Evolutionary conservation across 1,140 invertebrate genomes (phyloP).

Genomic region (Lepidurus apus): DNA sequence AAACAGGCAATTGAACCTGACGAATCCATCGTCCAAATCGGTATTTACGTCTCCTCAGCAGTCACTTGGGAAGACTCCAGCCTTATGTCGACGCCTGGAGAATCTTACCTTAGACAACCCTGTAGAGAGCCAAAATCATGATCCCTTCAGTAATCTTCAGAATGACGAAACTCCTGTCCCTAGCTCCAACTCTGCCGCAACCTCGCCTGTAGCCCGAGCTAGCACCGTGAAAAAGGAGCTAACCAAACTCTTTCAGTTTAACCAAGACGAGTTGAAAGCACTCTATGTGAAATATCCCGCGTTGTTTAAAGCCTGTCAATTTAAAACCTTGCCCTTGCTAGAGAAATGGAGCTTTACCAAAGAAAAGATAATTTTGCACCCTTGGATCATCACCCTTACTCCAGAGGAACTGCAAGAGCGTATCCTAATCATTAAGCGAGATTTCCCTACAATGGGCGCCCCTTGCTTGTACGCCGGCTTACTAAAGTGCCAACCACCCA

Average conservation of each 20-base stretch:
- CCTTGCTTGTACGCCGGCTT: background rate
- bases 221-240: background rate
- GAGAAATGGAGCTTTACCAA: background rate
- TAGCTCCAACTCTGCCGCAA: background rate
- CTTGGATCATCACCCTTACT: constrained; percentile 1
- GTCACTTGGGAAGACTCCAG: background rate
- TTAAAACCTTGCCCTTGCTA: background rate
- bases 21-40: background rate
- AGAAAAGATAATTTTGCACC: background rate
- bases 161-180: background rate
- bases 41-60: background rate
- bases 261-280: background rate
- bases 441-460: background rate
- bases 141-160: background rate
- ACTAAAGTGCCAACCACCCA: background rate
- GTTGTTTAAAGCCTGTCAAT: background rate
- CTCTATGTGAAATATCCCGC: background rate
- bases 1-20: background rate
- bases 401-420: background rate
- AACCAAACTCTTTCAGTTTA: background rate
- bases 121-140: background rate
- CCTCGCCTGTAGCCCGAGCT: background rate
- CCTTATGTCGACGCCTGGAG: background rate
- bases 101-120: background rate
- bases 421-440: background rate